Evolutionary conservation across 2,888 invertebrate genomes (phyloP), one percentile per base, ranked within the genome.

Genomic region (Melinopterus prodromus): DNA sequence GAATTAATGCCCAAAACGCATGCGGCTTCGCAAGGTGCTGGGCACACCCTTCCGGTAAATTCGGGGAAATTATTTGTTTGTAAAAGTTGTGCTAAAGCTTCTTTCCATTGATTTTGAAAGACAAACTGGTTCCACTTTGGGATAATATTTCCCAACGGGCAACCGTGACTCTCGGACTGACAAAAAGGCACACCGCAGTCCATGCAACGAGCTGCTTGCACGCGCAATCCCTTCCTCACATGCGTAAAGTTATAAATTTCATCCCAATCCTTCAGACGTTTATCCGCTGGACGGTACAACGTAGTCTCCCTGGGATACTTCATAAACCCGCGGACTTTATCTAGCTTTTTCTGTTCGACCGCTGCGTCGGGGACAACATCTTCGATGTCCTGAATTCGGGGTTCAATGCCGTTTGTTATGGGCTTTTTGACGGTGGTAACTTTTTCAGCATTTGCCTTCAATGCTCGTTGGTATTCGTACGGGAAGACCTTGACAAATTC

Each of bases 121-220:
- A 99, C 93, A 16, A 99, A 93, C 87, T 99, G 97, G 90, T 99
- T 99, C 98, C 99, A 99, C 90, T 98, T 98, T 78, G 99, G 99
- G 84, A 99, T 98, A 84, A 99, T 98, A 90, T 99, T 99, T 53
- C 99, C 99, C 70, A 99, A 92, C 0, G 99, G 99, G 88, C 99
- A 99, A 76, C 99, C 99, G 88, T 98, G 97, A 70, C 93, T 92
- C 82, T 93, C 93, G 69, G 97, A 97, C 88, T 98, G 97, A 88
- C 99, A 99, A 91, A 98, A 98, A 7, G 98, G 98, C n/a, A 99
- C 98, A 35, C 99, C 99, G 89, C 99, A 99, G 87, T 99, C 99
- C 99, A 99, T 99, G 88, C 99, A 99, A 71, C 98, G 92, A 0
- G 98, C 98, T 1, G 98, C 98, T 88, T 98, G 98, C 9, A 95